These are phyloP conservation scores for Amblyraja radiata DNA, from an alignment of 2,797 vertebrate genomes.

Conservation along the genomic window DNA sequence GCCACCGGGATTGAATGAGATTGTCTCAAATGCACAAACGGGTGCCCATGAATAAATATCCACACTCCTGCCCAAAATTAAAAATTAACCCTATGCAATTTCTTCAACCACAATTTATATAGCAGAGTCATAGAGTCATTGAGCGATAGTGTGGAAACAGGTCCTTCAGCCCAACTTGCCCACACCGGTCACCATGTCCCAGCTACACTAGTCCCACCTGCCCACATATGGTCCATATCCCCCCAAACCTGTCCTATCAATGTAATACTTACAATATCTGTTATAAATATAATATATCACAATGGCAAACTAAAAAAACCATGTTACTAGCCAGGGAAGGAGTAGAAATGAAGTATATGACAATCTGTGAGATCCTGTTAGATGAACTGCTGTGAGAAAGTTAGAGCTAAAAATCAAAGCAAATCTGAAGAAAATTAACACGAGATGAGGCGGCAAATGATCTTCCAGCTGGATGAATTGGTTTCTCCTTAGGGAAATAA, in stretches of 20 bases:
- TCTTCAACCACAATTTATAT: not conserved
- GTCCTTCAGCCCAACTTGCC: too few species aligned
- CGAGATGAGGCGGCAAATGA: not conserved
- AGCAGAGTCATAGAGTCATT: too few species aligned
- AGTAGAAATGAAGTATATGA: not conserved
- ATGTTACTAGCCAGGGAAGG: not conserved
- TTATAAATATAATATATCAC: not conserved
- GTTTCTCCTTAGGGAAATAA: constrained; percentile 15
- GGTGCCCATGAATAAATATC: too few species aligned
- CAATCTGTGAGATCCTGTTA: not conserved
- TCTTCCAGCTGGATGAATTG: not conserved
- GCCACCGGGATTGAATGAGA: not conserved
- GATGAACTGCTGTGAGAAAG: not conserved
- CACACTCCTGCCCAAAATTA: not conserved
- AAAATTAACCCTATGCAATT: not conserved
- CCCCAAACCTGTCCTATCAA: too few species aligned
- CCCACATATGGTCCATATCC: too few species aligned
- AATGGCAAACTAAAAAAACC: not conserved
- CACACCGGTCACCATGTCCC: too few species aligned
- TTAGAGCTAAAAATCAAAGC: constrained; percentile 2
- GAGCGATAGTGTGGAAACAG: too few species aligned
- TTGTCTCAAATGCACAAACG: not conserved
- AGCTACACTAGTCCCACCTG: too few species aligned
- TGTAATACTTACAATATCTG: not conserved
- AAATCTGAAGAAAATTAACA: not conserved